Evolutionary conservation across 2,888 invertebrate genomes (phyloP).

Genomic region (Morpho achilles): DNA sequence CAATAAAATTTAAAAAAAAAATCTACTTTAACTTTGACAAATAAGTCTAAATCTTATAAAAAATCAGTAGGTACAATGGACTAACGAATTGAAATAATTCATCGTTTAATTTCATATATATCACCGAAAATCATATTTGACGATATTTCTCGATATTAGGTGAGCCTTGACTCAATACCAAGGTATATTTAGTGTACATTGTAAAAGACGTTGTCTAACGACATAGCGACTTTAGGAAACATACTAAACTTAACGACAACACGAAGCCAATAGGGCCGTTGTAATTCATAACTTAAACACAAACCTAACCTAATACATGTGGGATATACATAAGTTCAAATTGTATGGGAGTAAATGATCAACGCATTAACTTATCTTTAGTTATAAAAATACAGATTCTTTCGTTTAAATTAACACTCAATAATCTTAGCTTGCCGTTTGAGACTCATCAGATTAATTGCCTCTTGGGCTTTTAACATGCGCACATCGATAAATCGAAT

Average conservation of each 20-base stretch:
- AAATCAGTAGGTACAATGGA: too few species aligned
- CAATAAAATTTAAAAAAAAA: too few species aligned
- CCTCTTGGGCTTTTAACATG: slow-evolving; percentile 59
- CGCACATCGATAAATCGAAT: slow-evolving; percentile 28
- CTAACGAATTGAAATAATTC: too few species aligned
- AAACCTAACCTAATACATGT: slow-evolving; percentile 38
- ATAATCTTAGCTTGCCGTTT: slow-evolving; percentile 68
- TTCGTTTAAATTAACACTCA: slow-evolving; percentile 68
- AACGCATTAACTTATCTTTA: slow-evolving; percentile 51
- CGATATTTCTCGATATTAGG: too few species aligned
- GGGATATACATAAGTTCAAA: slow-evolving; percentile 45
- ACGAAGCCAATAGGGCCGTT: slow-evolving; percentile 51
- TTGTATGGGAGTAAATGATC: slow-evolving; percentile 46
- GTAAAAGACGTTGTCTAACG: slow-evolving; percentile 26
- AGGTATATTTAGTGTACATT: neutral
- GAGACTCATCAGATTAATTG: slow-evolving; percentile 63
- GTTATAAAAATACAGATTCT: slow-evolving; percentile 76
- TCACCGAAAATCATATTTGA: too few species aligned
- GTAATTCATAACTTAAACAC: slow-evolving; percentile 34
- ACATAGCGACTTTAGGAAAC: slow-evolving; percentile 31
- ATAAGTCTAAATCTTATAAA: too few species aligned
- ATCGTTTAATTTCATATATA: too few species aligned
- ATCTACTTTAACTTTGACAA: too few species aligned
- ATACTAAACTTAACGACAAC: slow-evolving; percentile 55
- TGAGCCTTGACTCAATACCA: too few species aligned